Conservation (phyloP, 2,797 vertebrate genomes). For the Pangasius mekongensis region DNA sequence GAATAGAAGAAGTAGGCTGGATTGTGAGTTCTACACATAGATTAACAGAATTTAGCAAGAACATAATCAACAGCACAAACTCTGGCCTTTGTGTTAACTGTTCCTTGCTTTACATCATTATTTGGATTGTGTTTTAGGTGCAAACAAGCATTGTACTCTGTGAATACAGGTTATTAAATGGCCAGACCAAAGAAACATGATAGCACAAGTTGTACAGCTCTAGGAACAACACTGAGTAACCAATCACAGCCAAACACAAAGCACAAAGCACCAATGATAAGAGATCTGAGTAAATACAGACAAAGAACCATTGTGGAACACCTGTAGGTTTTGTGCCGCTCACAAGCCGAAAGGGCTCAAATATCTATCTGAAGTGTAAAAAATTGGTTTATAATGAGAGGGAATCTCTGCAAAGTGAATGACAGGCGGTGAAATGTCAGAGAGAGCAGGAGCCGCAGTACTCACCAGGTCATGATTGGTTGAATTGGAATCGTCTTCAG, state of each 20-base stretch:
- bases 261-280: constrained; percentile 16
- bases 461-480: constrained; percentile 99
- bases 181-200: constrained; percentile 60
- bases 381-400: not conserved
- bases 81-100: not conserved
- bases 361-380: not conserved
- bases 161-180: constrained; percentile 32
- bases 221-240: constrained; percentile 26
- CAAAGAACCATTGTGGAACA: not conserved
- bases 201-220: constrained; percentile 61
- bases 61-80: not conserved
- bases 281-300: constrained; percentile 23
- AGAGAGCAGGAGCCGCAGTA: constrained; percentile 52
- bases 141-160: constrained; percentile 38
- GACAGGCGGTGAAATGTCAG: not conserved
- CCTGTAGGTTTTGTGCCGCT: not conserved
- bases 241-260: constrained; percentile 44
- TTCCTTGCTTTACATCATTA: constrained; percentile 5
- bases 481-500: constrained; percentile 98
- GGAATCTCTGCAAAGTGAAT: not conserved
- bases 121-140: constrained; percentile 22
- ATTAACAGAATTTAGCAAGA: not conserved
- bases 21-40: not conserved
- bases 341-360: not conserved
- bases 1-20: not conserved